Conservation (phyloP, 2,888 invertebrate species). For the Drosophila lacicola region DNA sequence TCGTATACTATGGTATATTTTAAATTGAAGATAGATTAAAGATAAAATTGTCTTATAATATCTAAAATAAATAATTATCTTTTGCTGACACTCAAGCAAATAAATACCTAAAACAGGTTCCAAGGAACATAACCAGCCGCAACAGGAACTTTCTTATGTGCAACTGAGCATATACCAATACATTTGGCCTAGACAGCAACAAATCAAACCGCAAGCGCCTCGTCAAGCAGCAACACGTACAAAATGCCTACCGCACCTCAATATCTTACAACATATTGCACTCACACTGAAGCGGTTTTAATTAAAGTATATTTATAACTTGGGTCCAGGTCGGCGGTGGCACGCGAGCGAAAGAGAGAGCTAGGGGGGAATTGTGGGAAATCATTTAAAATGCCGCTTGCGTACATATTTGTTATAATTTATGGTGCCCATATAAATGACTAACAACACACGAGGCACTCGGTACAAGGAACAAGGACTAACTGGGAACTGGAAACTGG, state of each 20-base stretch:
- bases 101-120: not conserved
- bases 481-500: constrained; percentile 50
- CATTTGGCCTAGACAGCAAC: constrained; percentile 37
- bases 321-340: constrained; percentile 16
- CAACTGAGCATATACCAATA: not conserved
- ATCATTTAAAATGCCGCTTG: constrained; percentile 78
- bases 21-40: too few relatives aligned
- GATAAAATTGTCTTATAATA: too few relatives aligned
- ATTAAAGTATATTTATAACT: constrained; percentile 79
- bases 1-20: too few relatives aligned
- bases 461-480: constrained; percentile 20
- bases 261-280: constrained; percentile 78
- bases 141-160: constrained; percentile 41
- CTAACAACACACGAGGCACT: constrained; percentile 69
- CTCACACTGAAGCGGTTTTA: constrained; percentile 65
- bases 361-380: constrained; percentile 50
- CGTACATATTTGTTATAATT: constrained; percentile 81
- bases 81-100: not conserved
- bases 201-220: constrained; percentile 41
- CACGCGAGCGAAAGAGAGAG: not conserved
- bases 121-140: constrained; percentile 1
- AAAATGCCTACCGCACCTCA: constrained; percentile 34
- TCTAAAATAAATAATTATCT: not conserved
- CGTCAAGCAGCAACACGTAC: constrained; percentile 54
- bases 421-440: constrained; percentile 80